Evolutionary conservation across 2,113 vertebrate genomes (phyloP).

Genomic region (Oryzias melastigma): DNA sequence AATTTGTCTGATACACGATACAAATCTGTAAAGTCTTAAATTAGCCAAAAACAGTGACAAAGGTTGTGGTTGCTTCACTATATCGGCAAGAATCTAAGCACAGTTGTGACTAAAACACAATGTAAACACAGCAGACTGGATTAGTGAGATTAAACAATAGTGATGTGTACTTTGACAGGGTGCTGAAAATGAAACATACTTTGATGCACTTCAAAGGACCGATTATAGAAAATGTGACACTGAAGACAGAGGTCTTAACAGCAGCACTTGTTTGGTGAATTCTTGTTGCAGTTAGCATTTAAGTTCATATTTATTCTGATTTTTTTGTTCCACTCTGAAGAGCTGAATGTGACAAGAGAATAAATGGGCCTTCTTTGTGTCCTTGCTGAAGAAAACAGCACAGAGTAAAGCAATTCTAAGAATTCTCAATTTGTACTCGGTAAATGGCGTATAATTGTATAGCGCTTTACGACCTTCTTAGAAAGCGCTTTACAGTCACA

Average conservation of each 20-base stretch:
- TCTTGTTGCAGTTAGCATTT: conserved; percentile 28
- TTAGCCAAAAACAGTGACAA: background rate
- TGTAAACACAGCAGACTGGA: background rate
- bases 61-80: background rate
- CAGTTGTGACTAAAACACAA: background rate
- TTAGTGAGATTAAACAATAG: background rate
- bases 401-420: background rate
- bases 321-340: conserved; percentile 17
- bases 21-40: background rate
- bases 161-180: background rate
- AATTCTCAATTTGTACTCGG: background rate
- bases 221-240: conserved; percentile 28
- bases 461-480: no score
- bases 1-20: background rate
- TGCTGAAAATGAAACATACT: background rate
- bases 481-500: no score
- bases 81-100: background rate
- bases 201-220: conserved; percentile 6
- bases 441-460: background rate
- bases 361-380: conserved; percentile 22
- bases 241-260: conserved; percentile 26
- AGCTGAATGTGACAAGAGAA: conserved; percentile 41
- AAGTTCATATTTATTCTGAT: conserved; percentile 48
- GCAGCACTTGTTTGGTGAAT: conserved; percentile 25
- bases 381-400: conserved; percentile 2